Percentiles rank a stretch among this genome's conserved stretches.
Evolutionary conservation across 2,888 invertebrate species (phyloP).

Genomic region (Pilophorus perplexus): DNA sequence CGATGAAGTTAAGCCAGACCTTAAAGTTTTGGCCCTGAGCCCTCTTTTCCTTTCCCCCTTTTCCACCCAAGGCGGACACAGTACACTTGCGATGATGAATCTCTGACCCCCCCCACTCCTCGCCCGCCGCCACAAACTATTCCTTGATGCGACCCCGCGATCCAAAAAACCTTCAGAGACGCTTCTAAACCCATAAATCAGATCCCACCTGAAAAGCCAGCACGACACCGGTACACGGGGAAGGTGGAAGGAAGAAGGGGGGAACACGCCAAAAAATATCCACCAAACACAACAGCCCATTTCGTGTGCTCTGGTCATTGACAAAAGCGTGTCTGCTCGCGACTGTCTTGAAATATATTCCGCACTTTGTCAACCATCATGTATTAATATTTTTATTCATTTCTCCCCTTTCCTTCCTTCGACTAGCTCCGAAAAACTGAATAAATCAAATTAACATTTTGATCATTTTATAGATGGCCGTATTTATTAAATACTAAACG

Average conservation of each 20-base stretch:
- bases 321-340: slow-evolving; percentile 29
- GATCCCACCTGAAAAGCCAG: slow-evolving; percentile 16
- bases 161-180: slow-evolving; percentile 34
- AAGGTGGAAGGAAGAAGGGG: no score
- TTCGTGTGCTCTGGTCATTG: slow-evolving; percentile 34
- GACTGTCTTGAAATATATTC: slow-evolving; percentile 16
- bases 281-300: slow-evolving; percentile 37
- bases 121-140: neutral
- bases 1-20: slow-evolving; percentile 22
- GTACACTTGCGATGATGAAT: slow-evolving; percentile 39
- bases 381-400: slow-evolving; percentile 1
- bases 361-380: slow-evolving; percentile 21
- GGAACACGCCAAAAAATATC: slow-evolving; percentile 34
- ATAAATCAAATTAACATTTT: no score
- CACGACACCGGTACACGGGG: no score
- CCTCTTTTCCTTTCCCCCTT: neutral
- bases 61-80: slow-evolving; percentile 20
- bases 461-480: no score
- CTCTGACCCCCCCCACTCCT: neutral
- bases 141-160: slow-evolving; percentile 32
- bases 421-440: slow-evolving; percentile 23
- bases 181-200: slow-evolving; percentile 34
- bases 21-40: slow-evolving; percentile 33
- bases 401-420: neutral
- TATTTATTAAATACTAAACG: no score